Evolutionary conservation across 2,888 invertebrate species (phyloP).

Genomic region (Erynnis tages): DNA sequence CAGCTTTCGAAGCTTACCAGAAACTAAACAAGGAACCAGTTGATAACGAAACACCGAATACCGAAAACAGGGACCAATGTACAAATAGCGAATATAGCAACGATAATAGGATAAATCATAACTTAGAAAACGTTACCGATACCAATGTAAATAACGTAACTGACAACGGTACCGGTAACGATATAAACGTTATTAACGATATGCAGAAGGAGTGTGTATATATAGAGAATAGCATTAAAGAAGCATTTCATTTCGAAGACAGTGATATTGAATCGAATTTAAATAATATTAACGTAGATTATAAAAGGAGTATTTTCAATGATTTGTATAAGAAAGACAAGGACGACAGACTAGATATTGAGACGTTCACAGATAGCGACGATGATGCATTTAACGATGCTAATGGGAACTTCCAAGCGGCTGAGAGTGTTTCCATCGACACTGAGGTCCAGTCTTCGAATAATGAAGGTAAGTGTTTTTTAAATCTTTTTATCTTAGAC

Average conservation of each 20-base stretch:
- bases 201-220: slow-evolving; percentile 19
- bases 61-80: slow-evolving; percentile 29
- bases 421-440: background rate
- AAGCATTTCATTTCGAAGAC: slow-evolving; percentile 12
- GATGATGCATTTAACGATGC: slow-evolving; percentile 26
- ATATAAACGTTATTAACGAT: slow-evolving; percentile 4
- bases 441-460: slow-evolving; percentile 36
- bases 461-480: slow-evolving; percentile 42
- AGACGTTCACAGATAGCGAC: background rate
- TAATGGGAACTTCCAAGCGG: background rate
- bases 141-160: slow-evolving; percentile 29
- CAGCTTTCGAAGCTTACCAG: slow-evolving; percentile 60
- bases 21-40: slow-evolving; percentile 39
- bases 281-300: slow-evolving; percentile 10
- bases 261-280: slow-evolving; percentile 23
- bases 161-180: background rate
- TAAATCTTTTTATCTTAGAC: background rate
- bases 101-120: slow-evolving; percentile 39
- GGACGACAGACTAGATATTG: background rate
- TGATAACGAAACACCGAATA: slow-evolving; percentile 22
- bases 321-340: slow-evolving; percentile 1
- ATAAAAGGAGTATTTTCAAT: slow-evolving; percentile 6
- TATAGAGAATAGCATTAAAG: slow-evolving; percentile 23
- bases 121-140: slow-evolving; percentile 28
- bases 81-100: slow-evolving; percentile 38